phyloP scores from a whole-genome alignment of 2,888 invertebrate genomes.

The Lacanobia oleracea region DNA sequence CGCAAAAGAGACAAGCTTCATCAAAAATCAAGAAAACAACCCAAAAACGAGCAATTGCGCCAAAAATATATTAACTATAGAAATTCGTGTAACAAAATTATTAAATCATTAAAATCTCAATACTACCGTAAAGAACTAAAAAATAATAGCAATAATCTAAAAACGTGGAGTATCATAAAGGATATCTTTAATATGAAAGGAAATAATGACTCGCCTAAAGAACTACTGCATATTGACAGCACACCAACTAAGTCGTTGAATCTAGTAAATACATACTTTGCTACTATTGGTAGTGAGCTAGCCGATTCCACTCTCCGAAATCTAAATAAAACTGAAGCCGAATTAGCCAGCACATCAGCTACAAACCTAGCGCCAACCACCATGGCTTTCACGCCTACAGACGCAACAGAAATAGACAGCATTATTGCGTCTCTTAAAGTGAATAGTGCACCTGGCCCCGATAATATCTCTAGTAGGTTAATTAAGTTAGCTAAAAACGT shows the following conservation, averaged over 20 bases:
- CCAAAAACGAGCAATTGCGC: background rate
- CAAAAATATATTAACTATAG: background rate
- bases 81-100: background rate
- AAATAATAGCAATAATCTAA: background rate
- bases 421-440: no score
- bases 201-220: background rate
- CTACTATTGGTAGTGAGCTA: background rate
- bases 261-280: no score
- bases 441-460: no score
- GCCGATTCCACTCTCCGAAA: no score
- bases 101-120: background rate
- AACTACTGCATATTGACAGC: slow-evolving; percentile 1
- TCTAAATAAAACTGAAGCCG: no score
- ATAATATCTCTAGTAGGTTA: no score
- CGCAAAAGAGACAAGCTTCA: background rate
- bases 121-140: background rate
- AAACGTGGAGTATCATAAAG: background rate
- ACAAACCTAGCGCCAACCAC: no score
- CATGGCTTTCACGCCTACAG: no score
- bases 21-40: background rate
- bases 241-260: background rate
- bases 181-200: background rate
- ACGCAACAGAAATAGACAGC: no score
- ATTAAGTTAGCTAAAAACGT: no score
- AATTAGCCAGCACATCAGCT: no score